phyloP scores from a whole-genome alignment of 2,888 invertebrate species.

The Netelia virgata region DNA sequence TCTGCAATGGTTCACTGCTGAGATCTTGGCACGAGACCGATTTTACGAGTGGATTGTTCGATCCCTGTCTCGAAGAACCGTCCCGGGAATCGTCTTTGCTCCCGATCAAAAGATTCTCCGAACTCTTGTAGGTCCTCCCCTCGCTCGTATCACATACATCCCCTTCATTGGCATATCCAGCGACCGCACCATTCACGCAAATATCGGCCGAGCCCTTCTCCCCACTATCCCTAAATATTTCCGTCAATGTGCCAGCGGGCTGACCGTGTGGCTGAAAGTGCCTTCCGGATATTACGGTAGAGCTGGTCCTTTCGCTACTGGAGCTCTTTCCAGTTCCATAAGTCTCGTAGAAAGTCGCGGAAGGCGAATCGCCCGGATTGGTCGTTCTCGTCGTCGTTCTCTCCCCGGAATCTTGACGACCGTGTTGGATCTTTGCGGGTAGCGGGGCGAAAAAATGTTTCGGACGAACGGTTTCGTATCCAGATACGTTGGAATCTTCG shows the following conservation, averaged over 20 bases:
- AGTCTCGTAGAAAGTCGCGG: slow-evolving; percentile 41
- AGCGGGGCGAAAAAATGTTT: slow-evolving; percentile 81
- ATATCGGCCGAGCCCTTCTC: slow-evolving; percentile 74
- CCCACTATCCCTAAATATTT: slow-evolving; percentile 38
- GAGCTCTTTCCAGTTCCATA: slow-evolving; percentile 76
- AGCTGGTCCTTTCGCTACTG: slow-evolving; percentile 76
- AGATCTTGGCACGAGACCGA: slow-evolving; percentile 82
- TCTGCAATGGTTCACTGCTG: slow-evolving; percentile 70
- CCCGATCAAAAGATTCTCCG: slow-evolving; percentile 75
- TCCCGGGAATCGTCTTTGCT: slow-evolving; percentile 61
- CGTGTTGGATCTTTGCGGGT: slow-evolving; percentile 66
- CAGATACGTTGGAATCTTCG: slow-evolving; percentile 32
- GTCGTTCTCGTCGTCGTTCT: slow-evolving; percentile 11
- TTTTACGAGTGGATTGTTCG: slow-evolving; percentile 74
- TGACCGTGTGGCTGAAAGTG: slow-evolving; percentile 54
- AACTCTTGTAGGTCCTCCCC: slow-evolving; percentile 76
- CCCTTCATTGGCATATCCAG: background rate
- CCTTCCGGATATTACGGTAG: slow-evolving; percentile 74
- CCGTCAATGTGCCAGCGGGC: slow-evolving; percentile 43
- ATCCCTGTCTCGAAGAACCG: slow-evolving; percentile 63
- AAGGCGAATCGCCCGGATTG: slow-evolving; percentile 35
- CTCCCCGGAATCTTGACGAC: slow-evolving; percentile 70
- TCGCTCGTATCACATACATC: slow-evolving; percentile 32
- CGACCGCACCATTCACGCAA: slow-evolving; percentile 41
- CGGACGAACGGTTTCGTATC: slow-evolving; percentile 70